phyloP scores from a whole-genome alignment of 1,140 invertebrate species.

The Brachionus rubens region DNA sequence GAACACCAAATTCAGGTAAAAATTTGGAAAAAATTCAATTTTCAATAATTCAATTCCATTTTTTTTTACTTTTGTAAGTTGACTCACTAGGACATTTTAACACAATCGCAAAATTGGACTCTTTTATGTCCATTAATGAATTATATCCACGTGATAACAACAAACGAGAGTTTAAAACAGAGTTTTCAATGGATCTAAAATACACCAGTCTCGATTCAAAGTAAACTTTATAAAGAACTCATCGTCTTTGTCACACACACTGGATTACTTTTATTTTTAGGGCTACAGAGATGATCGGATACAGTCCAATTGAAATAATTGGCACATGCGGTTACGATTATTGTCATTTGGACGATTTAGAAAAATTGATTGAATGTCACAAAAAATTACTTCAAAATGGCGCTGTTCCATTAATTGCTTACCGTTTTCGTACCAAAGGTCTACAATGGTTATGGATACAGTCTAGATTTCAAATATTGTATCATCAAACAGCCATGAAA shows the following conservation, averaged over 20 bases:
- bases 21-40: neutral
- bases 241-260: too few species aligned
- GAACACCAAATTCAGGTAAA: constrained; percentile 19
- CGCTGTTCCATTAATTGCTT: constrained; percentile 2
- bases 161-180: constrained; percentile 33
- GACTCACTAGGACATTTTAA: constrained; percentile 34
- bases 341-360: constrained; percentile 39
- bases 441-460: constrained; percentile 43
- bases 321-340: constrained; percentile 41
- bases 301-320: constrained; percentile 42
- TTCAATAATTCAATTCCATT: too few species aligned
- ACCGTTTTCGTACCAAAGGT: constrained; percentile 34
- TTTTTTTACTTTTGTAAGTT: neutral
- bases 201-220: constrained; percentile 35
- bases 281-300: constrained; percentile 33
- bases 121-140: constrained; percentile 10
- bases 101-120: constrained; percentile 22
- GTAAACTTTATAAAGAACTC: too few species aligned
- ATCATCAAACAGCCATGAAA: constrained; percentile 21
- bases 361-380: constrained; percentile 42
- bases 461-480: constrained; percentile 43
- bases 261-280: neutral
- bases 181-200: constrained; percentile 45
- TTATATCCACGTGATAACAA: constrained; percentile 39
- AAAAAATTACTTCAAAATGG: constrained; percentile 39